A percentile compares a stretch with the other conserved stretches of the same genome.
These are phyloP conservation scores for Hippocampus abdominalis DNA, from an alignment of 2,113 vertebrate genomes.

Conservation along the genomic window DNA sequence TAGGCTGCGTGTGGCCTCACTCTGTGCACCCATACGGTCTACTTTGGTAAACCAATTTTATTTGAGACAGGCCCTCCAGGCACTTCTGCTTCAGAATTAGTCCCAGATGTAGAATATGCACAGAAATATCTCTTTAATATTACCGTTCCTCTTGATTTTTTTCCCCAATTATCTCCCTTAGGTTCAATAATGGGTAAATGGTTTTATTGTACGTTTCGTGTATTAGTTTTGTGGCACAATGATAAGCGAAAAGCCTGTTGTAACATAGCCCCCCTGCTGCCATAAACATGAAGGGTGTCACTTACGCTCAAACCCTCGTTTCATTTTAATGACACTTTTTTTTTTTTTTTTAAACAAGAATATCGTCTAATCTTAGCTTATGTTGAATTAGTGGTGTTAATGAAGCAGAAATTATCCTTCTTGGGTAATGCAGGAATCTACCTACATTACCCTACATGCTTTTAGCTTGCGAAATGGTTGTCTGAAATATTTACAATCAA, in stretches of 20 bases:
- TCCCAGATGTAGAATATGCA: conserved; percentile 64
- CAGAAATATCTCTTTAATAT: conserved; percentile 69
- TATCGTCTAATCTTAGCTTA: conserved; percentile 37
- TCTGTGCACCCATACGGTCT: conserved; percentile 41
- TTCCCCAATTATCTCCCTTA: conserved; percentile 57
- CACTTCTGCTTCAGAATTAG: conserved; percentile 67
- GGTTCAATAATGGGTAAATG: conserved; percentile 63
- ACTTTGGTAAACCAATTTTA: conserved; percentile 68
- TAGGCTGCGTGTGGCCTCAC: conserved; percentile 47
- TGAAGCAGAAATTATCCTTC: conserved; percentile 39
- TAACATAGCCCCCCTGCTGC: conserved; percentile 17
- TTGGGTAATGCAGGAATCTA: conserved; percentile 20
- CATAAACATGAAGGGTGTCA: conserved; percentile 34
- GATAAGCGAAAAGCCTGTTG: conserved; percentile 29
- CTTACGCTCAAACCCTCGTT: conserved; percentile 31
- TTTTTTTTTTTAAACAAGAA: conserved; percentile 18
- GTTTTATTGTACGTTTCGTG: conserved; percentile 52
- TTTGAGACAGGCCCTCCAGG: conserved; percentile 58
- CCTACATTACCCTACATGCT: conserved; percentile 23
- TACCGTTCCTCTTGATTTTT: conserved; percentile 61
- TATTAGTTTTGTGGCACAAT: conserved; percentile 54
- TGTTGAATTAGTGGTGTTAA: conserved; percentile 48
- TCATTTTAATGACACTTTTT: conserved; percentile 27
- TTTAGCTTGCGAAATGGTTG: conserved; percentile 10
- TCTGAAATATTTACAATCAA: conserved; percentile 21